phyloP scores from a whole-genome alignment of 2,888 invertebrate genomes.

The Glaucopsyche alexis region DNA sequence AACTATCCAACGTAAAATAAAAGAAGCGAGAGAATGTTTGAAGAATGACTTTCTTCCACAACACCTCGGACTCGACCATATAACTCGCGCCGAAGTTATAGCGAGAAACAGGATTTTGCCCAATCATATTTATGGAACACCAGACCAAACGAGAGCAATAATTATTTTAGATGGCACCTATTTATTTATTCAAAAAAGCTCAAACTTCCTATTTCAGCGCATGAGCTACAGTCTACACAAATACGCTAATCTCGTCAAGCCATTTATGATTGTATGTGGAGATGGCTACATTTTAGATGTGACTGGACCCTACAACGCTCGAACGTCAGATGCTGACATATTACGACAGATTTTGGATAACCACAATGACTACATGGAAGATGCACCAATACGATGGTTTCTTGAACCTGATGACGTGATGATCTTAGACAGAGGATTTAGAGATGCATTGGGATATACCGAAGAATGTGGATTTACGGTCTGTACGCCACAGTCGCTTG shows the following conservation, averaged over 20 bases:
- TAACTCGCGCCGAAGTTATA: conserved; percentile 4
- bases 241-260: conserved; percentile 6
- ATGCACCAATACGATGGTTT: conserved; percentile 19
- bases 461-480: neutral
- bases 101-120: neutral
- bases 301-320: conserved; percentile 19
- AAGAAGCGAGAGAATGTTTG: conserved; percentile 18
- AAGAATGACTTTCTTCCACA: conserved; percentile 10
- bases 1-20: neutral
- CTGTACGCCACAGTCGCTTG: neutral
- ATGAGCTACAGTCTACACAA: conserved; percentile 7
- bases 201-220: conserved; percentile 12
- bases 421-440: conserved; percentile 12
- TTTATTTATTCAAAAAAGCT: neutral
- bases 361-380: neutral
- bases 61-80: conserved; percentile 3
- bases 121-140: neutral
- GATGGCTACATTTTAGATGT: conserved; percentile 18
- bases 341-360: conserved; percentile 15
- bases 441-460: neutral
- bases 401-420: conserved; percentile 10
- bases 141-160: conserved; percentile 18
- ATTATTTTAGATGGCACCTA: conserved; percentile 21
- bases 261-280: conserved; percentile 14
- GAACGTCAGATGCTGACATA: conserved; percentile 19